Base-by-base conservation (phyloP, 2,888 invertebrate genomes). In the Hoplodrina blanda region DNA sequence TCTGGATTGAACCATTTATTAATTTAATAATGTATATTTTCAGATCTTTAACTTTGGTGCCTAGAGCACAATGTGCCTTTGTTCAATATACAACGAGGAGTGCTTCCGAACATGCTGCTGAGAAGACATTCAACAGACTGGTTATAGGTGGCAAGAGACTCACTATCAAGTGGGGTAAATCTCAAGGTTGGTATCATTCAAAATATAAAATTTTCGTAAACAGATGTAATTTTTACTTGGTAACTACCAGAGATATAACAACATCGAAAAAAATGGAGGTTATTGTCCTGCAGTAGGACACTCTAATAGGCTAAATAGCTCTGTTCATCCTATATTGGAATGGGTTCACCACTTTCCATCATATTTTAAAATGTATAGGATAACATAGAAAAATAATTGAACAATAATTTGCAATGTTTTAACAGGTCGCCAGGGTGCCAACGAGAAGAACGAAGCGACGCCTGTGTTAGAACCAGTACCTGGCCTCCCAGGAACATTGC, bases 131-230 rank as follows among this genome's bases (percentile, higher is more conserved):
- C 91, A 99, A 99, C 91, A 99, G 99, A 88, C 95, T 99, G 44
- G 96, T 97, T 4, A 94, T 97, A 25, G 98, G 98, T 49, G 99
- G 99, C 0, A 97, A 99, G 78, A 96, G 99, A 60, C 96, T 99
- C 2, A 99, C 99, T n/a, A 99, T 99, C 78, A 99, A 99, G 90
- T 99, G 99, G 99, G 99, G 99, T 0, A 97, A 99, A 87, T 99
- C 99, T 0, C 99, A 99, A 94, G 99, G 96, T 96, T 50, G 11
- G 57, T 61, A n/a, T 57, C 64, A 19, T 49, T 20, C 20, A 15
- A 8, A 33, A 69, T 20, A 37, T 8, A 37, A 37, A 8, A 25
- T 25, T 25, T n/a, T 8, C 0, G 8, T 8, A 37, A 37, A 37
- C 8, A 8, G 8, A 37, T 8, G 8, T 8, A 37, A 1, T 8